phyloP scores from a whole-genome alignment of 2,888 invertebrate species.

The Cyclophora albipunctata region DNA sequence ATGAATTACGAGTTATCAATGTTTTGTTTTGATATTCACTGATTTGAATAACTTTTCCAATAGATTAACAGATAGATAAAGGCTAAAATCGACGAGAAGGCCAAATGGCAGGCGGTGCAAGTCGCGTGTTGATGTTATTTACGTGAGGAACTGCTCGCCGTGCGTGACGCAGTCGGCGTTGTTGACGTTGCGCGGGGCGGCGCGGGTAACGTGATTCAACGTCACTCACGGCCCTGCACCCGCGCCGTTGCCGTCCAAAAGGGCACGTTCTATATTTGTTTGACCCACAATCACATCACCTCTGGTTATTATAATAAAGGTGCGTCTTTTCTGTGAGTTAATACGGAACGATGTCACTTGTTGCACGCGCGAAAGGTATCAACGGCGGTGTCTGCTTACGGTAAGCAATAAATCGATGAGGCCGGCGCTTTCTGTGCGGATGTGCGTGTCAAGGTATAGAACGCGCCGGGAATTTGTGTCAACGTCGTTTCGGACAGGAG shows the following conservation, averaged over 20 bases:
- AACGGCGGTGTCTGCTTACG: conserved; percentile 36
- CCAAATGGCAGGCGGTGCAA: neutral
- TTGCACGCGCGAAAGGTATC: conserved; percentile 60
- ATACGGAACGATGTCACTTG: conserved; percentile 61
- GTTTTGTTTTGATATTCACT: no score
- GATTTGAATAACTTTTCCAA: no score
- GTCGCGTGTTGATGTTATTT: conserved; percentile 50
- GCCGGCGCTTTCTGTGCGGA: conserved; percentile 43
- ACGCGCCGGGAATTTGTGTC: conserved; percentile 55
- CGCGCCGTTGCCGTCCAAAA: conserved; percentile 64
- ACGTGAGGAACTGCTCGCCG: conserved; percentile 33
- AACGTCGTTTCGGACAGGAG: conserved; percentile 62
- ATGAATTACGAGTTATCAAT: no score
- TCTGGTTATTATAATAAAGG: conserved; percentile 39
- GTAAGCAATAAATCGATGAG: conserved; percentile 53
- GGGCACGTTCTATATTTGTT: conserved; percentile 70
- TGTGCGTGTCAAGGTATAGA: conserved; percentile 56
- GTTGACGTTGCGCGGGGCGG: conserved; percentile 67
- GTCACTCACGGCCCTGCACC: conserved; percentile 64
- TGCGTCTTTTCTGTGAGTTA: conserved; percentile 42
- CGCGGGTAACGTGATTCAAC: conserved; percentile 66
- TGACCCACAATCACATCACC: conserved; percentile 63
- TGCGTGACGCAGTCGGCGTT: conserved; percentile 61
- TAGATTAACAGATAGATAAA: no score
- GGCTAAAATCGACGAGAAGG: no score